Evolutionary conservation across 1,140 invertebrate genomes (phyloP), one percentile per base, ranked within the genome.

Genomic region (Cydia splendana): DNA sequence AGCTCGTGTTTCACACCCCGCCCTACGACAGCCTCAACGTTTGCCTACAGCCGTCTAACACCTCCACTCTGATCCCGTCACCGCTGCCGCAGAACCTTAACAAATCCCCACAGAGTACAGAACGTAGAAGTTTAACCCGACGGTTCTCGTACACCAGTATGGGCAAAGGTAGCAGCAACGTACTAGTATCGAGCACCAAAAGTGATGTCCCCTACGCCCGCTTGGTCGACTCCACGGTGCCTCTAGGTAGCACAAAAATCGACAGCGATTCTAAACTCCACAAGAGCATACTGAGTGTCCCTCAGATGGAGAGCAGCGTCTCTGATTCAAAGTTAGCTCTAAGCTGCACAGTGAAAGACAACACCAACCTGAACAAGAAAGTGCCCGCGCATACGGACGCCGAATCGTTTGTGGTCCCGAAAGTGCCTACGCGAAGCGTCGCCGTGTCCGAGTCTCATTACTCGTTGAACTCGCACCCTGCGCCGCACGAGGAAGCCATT

Each of bases 1-100:
- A 97, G 86, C 93, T 98, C n/a, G 96, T 99, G 34, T 98, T 98
- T 89, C 96, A 98, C 79, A 97, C 97, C 0, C 96, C 97, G 0
- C 97, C 97, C 0, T 98, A 98, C 82, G 97, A 96, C 81, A 94
- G 96, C 24, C 95, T 96, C 79, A 96, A 97, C 82, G 95, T 97
- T n/a, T 95, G 95, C 42, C 90, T 97, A 2, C 96, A 97, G 89
- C 97, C 97, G 62, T 93, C 94, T 51, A 93, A 93, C 67, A 87
- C 91, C 48, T 86, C 88, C 1, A 89, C 89, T 13, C 81, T 93
- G 13, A 91, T 91, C 74, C 91, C 92, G 0, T 93, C 93, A 1
- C 93, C 92, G 1, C 78, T 93, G 65, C 91, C 92, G 2, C 91
- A 90, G 77, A 87, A 82, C 57, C 78, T 89, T 0, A 92, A 86